Evolutionary conservation across 2,888 invertebrate species (phyloP).

Genomic region (Coremacera marginata): DNA sequence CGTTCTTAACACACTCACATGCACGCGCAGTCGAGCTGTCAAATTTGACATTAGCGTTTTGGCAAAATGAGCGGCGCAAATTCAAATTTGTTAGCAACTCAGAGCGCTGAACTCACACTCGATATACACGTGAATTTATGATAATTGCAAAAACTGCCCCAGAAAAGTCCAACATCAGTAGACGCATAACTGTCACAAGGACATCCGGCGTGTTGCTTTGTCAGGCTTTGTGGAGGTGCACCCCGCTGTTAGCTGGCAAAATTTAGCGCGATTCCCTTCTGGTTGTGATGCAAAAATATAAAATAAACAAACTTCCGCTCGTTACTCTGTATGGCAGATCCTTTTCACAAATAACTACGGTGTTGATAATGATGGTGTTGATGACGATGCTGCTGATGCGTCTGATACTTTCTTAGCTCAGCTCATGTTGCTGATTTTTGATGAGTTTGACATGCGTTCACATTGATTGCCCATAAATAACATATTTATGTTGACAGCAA

Average conservation of each 20-base stretch:
- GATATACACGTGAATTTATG: constrained; percentile 46
- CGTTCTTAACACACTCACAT: constrained; percentile 16
- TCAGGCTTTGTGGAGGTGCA: background rate
- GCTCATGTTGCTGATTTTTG: constrained; percentile 59
- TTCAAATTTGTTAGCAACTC: constrained; percentile 33
- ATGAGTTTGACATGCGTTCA: constrained; percentile 70
- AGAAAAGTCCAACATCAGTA: background rate
- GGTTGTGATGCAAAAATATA: constrained; percentile 54
- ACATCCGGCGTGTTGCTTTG: background rate
- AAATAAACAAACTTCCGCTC: constrained; percentile 66
- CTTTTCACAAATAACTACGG: constrained; percentile 27
- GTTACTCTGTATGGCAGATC: constrained; percentile 11
- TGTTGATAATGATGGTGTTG: constrained; percentile 19
- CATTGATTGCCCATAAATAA: constrained; percentile 70
- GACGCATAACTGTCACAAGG: background rate
- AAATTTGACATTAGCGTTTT: constrained; percentile 25
- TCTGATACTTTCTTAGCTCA: constrained; percentile 51
- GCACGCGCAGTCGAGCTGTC: background rate
- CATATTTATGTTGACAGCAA: constrained; percentile 68
- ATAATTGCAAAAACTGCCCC: background rate
- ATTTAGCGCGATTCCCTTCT: background rate
- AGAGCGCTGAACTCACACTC: constrained; percentile 8
- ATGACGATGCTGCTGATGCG: constrained; percentile 43
- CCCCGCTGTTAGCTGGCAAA: constrained; percentile 12
- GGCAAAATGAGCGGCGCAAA: constrained; percentile 35